These are phyloP conservation scores for Brachyistius frenatus DNA, from an alignment of 2,113 vertebrate species.

Conservation along the genomic window DNA sequence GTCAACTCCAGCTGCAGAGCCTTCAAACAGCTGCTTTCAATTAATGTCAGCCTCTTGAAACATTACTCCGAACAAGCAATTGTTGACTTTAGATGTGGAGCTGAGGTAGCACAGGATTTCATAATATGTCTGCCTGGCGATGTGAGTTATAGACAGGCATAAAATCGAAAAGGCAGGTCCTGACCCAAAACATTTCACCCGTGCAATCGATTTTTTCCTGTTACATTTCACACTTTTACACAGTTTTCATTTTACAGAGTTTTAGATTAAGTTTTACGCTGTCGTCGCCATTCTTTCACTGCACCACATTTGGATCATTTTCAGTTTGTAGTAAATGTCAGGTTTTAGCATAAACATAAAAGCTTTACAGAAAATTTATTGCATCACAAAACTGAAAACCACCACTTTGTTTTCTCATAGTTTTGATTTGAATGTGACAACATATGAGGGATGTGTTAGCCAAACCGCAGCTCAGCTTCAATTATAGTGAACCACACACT, in stretches of 20 bases:
- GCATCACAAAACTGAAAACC: constrained; percentile 17
- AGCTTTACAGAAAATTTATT: constrained; percentile 14
- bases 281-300: constrained; percentile 39
- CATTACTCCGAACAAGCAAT: constrained; percentile 73
- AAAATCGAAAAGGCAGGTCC: constrained; percentile 68
- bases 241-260: constrained; percentile 40
- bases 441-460: constrained; percentile 22
- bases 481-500: constrained; percentile 57
- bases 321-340: constrained; percentile 24
- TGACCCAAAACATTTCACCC: constrained; percentile 63
- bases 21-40: constrained; percentile 77
- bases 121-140: constrained; percentile 66
- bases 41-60: constrained; percentile 70
- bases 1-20: constrained; percentile 68
- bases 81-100: constrained; percentile 79
- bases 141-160: constrained; percentile 70
- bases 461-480: constrained; percentile 46
- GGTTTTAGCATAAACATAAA: constrained; percentile 22
- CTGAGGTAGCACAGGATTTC: constrained; percentile 65
- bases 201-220: constrained; percentile 52
- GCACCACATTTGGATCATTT: constrained; percentile 16
- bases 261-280: constrained; percentile 49
- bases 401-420: constrained; percentile 38
- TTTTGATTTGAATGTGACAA: constrained; percentile 50
- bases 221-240: constrained; percentile 47